These are phyloP conservation scores for Nymphalis c-album DNA, from an alignment of 2,888 invertebrate species.

Conservation along the genomic window DNA sequence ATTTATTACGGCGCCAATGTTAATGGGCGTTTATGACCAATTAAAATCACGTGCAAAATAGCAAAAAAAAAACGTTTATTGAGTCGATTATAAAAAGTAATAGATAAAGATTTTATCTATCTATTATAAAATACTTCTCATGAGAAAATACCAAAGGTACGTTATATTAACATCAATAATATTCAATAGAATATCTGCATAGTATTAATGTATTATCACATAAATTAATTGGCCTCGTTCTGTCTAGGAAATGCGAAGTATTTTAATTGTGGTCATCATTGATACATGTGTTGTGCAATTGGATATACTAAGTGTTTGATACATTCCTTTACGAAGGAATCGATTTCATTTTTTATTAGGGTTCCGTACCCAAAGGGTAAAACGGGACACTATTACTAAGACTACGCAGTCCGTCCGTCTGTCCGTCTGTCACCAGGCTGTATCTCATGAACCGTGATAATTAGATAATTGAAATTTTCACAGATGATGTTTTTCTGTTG, in stretches of 20 bases:
- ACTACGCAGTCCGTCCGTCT: too few relatives aligned
- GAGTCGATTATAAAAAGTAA: too few relatives aligned
- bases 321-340: conserved; percentile 11
- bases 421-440: too few relatives aligned
- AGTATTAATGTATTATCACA: background rate
- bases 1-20: too few relatives aligned
- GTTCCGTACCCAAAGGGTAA: too few relatives aligned
- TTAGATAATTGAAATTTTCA: too few relatives aligned
- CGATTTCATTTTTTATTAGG: background rate
- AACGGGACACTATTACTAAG: too few relatives aligned
- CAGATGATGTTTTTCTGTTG: too few relatives aligned
- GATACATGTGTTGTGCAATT: conserved; percentile 17
- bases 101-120: background rate
- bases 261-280: conserved; percentile 17
- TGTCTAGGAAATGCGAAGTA: conserved; percentile 1
- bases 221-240: background rate
- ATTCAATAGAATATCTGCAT: conserved; percentile 6
- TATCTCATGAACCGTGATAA: too few relatives aligned
- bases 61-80: too few relatives aligned
- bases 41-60: too few relatives aligned
- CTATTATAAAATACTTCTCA: background rate
- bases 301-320: conserved; percentile 7
- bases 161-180: background rate
- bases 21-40: too few relatives aligned
- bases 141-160: conserved; percentile 5